Conservation (phyloP, 2,113 vertebrate genomes). For the Ellobius talpinus region DNA sequence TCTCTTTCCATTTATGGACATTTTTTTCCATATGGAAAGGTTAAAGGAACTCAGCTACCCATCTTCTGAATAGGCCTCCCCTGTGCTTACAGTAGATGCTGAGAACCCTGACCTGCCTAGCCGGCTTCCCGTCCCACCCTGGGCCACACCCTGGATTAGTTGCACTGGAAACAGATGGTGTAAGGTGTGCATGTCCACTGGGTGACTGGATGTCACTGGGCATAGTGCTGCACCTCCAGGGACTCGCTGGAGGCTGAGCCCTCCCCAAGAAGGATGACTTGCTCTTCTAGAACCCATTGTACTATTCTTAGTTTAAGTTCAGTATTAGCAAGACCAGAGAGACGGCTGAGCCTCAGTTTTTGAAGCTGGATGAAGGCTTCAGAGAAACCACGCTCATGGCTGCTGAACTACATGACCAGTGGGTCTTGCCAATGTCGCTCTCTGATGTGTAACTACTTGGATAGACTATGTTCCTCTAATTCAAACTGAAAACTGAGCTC, state of each 20-base stretch:
- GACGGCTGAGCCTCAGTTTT: neutral
- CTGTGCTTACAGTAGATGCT: neutral
- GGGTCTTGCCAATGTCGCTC: neutral
- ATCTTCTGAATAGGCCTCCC: neutral
- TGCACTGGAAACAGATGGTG: neutral
- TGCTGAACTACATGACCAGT: neutral
- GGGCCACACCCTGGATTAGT: neutral
- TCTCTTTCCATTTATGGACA: neutral
- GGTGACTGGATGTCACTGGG: neutral
- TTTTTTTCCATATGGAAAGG: neutral
- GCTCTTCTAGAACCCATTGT: neutral
- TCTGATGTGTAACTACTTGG: neutral
- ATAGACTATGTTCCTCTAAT: slow-evolving; percentile 8
- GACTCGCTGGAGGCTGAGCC: fast-evolving
- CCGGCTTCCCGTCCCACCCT: fast-evolving
- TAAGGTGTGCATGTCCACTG: neutral
- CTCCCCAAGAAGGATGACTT: neutral
- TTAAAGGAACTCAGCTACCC: neutral
- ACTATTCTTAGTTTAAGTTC: neutral
- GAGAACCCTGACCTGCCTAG: too few relatives aligned
- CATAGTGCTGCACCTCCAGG: neutral
- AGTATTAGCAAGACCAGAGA: neutral
- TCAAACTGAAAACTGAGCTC: slow-evolving; percentile 47
- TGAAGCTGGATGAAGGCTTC: slow-evolving; percentile 29
- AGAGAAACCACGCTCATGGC: neutral